These are phyloP conservation scores for Calameuta idolon DNA, from an alignment of 2,888 invertebrate genomes.

Conservation along the genomic window DNA sequence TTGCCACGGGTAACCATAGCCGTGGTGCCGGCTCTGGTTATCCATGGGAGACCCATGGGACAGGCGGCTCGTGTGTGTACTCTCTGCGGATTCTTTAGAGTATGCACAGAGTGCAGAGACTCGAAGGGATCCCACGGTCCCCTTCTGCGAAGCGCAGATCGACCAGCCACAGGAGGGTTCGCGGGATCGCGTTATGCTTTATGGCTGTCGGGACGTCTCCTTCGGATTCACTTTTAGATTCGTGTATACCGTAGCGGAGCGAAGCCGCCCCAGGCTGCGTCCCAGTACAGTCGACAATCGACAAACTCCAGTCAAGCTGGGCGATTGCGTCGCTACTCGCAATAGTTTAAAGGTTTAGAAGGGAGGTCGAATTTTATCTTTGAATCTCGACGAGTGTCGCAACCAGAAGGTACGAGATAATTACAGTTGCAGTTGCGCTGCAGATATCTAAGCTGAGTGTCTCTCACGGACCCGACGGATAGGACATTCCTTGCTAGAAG, in stretches of 20 bases:
- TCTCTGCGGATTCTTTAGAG: background rate
- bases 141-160: slow-evolving; percentile 25
- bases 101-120: slow-evolving; percentile 11
- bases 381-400: background rate
- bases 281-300: background rate
- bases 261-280: background rate
- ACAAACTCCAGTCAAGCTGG: background rate
- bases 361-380: background rate
- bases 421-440: background rate
- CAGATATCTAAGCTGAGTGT: background rate
- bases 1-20: slow-evolving; percentile 30
- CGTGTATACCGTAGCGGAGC: background rate
- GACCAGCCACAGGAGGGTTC: slow-evolving; percentile 10
- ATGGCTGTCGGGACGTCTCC: background rate
- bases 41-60: background rate
- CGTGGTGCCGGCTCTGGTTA: slow-evolving; percentile 5
- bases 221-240: background rate
- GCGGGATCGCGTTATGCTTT: background rate
- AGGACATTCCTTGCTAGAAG: background rate
- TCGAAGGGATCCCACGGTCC: slow-evolving; percentile 39
- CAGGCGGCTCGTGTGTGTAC: background rate
- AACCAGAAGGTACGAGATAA: background rate
- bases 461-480: background rate
- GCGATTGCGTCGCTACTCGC: background rate
- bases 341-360: background rate